phyloP scores from a whole-genome alignment of 2,888 invertebrate species.

The Hoplodrina ambigua region DNA sequence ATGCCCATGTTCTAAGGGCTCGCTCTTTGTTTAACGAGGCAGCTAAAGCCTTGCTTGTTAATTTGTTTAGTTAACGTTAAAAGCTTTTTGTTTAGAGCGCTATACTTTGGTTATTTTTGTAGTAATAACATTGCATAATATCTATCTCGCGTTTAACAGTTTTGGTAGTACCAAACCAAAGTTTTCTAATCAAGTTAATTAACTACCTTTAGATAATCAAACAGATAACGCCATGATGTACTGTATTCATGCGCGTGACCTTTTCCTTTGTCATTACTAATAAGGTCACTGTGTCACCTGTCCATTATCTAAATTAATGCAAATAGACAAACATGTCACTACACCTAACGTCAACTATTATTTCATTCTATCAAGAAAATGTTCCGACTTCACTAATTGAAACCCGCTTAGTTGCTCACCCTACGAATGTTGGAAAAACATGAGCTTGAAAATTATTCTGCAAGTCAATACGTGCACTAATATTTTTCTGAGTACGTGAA shows the following conservation, averaged over 20 bases:
- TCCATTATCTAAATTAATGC: conserved; percentile 30
- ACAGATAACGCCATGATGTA: neutral
- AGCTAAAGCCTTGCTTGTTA: neutral
- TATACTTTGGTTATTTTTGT: neutral
- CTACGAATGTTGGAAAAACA: too few species aligned
- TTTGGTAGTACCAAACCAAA: neutral
- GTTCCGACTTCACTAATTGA: neutral
- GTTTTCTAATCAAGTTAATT: neutral
- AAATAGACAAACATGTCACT: conserved; percentile 10
- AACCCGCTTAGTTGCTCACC: neutral
- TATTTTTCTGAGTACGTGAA: too few species aligned
- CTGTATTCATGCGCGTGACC: neutral
- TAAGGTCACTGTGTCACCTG: conserved; percentile 3
- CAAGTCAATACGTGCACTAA: too few species aligned
- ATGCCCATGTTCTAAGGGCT: conserved; percentile 5
- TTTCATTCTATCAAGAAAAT: neutral
- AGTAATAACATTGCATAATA: too few species aligned
- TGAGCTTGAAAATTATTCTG: too few species aligned
- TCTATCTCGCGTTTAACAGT: neutral
- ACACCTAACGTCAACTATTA: conserved; percentile 3
- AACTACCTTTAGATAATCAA: neutral
- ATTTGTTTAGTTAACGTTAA: conserved; percentile 3
- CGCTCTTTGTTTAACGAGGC: conserved; percentile 7
- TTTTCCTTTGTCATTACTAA: conserved; percentile 2
- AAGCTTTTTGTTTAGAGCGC: neutral